These are phyloP conservation scores for Cydia pomonella DNA, from an alignment of 1,140 invertebrate species.

Conservation along the genomic window DNA sequence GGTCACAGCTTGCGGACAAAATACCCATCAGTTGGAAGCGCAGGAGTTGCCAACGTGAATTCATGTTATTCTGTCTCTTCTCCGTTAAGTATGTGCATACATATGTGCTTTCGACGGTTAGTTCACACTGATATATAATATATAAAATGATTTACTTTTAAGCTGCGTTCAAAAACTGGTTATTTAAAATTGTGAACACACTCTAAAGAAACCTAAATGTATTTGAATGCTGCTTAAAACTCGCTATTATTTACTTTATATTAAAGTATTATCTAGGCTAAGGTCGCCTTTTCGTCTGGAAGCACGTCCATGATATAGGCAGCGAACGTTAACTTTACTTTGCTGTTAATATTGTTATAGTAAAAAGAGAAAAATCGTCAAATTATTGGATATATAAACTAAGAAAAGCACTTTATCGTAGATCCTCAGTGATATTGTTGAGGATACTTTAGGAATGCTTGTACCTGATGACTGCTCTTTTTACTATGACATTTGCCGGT, in stretches of 20 bases:
- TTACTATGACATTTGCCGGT: slow-evolving; percentile 1
- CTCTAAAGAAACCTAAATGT: neutral
- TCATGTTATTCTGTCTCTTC: slow-evolving; percentile 36
- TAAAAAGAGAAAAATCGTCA: neutral
- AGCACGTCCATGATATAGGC: slow-evolving; percentile 72
- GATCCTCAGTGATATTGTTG: neutral
- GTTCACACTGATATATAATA: neutral
- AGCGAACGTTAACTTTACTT: slow-evolving; percentile 60
- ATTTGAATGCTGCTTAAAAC: slow-evolving; percentile 22
- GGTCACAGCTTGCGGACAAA: neutral
- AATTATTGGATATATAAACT: neutral
- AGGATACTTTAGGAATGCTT: neutral
- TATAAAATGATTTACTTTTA: neutral
- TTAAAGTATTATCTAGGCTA: slow-evolving; percentile 70
- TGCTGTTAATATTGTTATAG: slow-evolving; percentile 40
- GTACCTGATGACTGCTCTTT: neutral
- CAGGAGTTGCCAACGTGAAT: neutral
- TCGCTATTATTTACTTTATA: slow-evolving; percentile 62
- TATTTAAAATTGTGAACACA: neutral
- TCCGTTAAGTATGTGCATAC: neutral
- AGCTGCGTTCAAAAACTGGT: slow-evolving; percentile 33
- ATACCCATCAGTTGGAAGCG: neutral
- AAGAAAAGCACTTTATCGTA: neutral
- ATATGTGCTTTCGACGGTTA: neutral
- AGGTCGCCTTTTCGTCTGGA: slow-evolving; percentile 62